Percentiles rank a stretch among this genome's conserved stretches.
These are phyloP conservation scores for Hypercompe scribonia DNA, from an alignment of 2,888 invertebrate species.

Conservation along the genomic window DNA sequence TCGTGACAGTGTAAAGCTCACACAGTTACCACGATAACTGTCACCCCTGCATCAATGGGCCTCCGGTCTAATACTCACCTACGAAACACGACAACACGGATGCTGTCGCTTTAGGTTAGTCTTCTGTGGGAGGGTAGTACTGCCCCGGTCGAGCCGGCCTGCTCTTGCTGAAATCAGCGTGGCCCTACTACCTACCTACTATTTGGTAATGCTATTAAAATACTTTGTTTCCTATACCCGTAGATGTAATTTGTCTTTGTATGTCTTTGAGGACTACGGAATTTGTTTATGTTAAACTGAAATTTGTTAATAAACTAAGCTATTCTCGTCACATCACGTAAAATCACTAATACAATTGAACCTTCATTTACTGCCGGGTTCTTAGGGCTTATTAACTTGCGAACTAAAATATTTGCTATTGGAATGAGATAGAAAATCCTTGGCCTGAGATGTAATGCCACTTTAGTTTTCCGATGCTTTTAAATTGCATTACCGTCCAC, in stretches of 20 bases:
- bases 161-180: too few relatives aligned
- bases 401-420: neutral
- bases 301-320: neutral
- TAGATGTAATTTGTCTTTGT: neutral
- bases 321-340: neutral
- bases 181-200: too few relatives aligned
- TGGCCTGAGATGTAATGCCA: neutral
- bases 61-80: too few relatives aligned
- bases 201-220: too few relatives aligned
- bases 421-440: neutral
- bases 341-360: neutral
- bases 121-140: too few relatives aligned
- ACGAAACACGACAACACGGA: too few relatives aligned
- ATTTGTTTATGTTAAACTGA: neutral
- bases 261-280: neutral
- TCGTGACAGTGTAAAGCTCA: too few relatives aligned
- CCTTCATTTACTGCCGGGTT: neutral
- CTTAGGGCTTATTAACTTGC: neutral
- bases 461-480: neutral
- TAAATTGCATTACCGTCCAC: conserved; percentile 7
- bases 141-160: too few relatives aligned
- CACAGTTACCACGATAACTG: too few relatives aligned
- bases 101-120: too few relatives aligned
- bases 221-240: too few relatives aligned
- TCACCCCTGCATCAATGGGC: too few relatives aligned